Evolutionary conservation across 2,113 vertebrate genomes (phyloP), one percentile per base, ranked within the genome.

Genomic region (Gambusia holbrooki): DNA sequence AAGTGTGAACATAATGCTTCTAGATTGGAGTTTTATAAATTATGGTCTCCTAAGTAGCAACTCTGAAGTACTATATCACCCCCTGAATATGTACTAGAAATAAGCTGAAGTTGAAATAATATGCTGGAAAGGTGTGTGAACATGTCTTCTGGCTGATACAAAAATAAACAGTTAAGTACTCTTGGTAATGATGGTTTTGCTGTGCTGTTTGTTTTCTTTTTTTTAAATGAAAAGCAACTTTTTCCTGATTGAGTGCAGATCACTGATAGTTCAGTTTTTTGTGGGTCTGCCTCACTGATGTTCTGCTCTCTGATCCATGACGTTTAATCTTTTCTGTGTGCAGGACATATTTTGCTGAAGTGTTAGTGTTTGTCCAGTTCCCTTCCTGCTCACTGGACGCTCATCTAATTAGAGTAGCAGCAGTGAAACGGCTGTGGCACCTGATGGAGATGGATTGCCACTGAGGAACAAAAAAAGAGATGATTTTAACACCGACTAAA

Each of bases 391-490:
- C 66, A 40, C 35, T 76, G 83, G 70, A 86, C 80, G 64, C 74
- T 73, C 11, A 32, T 76, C 80, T 83, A 78, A 85, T 87, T 84
- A 77, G 83, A 89, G 75, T 62, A 33, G 81, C 62, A 54, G 81
- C 69, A 54, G 81, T 87, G 81, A 81, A 81, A 90, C 74, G 88
- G 76, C 85, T 78, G 78, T 66, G 69, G 77, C 78, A 86, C 85
- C 89, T 92, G 92, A 92, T 92, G 88, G 86, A 90, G 90, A 92
- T 71, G 74, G 85, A 93, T 91, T 78, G 73, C 83, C 80, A 61
- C 67, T 77, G 65, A 71, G 60, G 77, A 63, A 79, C 3, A 42
- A 66, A 82, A 87, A 70, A 35, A 67, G 32, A 76, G 73, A 86
- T 78, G 29, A 79, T 87, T 87, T 86, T 75, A 85, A 62, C 72